Evolutionary conservation across 2,888 invertebrate genomes (phyloP).

Genomic region (Lottia gigantea): DNA sequence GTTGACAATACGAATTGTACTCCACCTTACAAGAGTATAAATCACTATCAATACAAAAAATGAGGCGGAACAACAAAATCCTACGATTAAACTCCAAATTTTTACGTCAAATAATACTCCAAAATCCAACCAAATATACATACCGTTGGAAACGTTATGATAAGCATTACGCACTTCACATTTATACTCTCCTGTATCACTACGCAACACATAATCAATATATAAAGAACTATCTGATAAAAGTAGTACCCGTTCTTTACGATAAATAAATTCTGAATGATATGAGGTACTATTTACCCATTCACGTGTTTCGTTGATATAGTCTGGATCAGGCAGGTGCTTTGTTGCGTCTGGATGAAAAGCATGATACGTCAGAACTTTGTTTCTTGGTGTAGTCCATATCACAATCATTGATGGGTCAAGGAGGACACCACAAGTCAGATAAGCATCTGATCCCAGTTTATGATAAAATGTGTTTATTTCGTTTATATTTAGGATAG

Average conservation of each 20-base stretch:
- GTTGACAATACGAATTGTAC: conserved; percentile 51
- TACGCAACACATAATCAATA: conserved; percentile 75
- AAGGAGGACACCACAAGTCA: conserved; percentile 82
- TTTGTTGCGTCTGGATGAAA: conserved; percentile 40
- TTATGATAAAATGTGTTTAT: conserved; percentile 48
- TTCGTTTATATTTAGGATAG: conserved; percentile 1
- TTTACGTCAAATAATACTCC: conserved; percentile 85
- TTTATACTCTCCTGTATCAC: conserved; percentile 83
- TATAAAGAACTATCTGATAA: conserved; percentile 83
- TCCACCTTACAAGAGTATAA: conserved; percentile 76
- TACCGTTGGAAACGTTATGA: conserved; percentile 81
- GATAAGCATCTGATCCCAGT: conserved; percentile 73
- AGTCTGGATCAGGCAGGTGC: conserved; percentile 33
- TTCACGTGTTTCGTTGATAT: conserved; percentile 21
- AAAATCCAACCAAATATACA: conserved; percentile 79
- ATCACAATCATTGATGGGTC: conserved; percentile 84
- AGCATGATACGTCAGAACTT: conserved; percentile 42
- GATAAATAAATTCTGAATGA: conserved; percentile 36
- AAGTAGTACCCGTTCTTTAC: conserved; percentile 73
- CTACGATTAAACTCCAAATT: conserved; percentile 85
- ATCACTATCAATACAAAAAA: conserved; percentile 85
- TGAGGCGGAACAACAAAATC: conserved; percentile 81
- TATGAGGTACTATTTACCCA: conserved; percentile 51
- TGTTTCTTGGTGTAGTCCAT: conserved; percentile 75
- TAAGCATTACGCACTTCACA: conserved; percentile 88